phyloP scores from a whole-genome alignment of 2,888 invertebrate species.

The Metellina segmentata region DNA sequence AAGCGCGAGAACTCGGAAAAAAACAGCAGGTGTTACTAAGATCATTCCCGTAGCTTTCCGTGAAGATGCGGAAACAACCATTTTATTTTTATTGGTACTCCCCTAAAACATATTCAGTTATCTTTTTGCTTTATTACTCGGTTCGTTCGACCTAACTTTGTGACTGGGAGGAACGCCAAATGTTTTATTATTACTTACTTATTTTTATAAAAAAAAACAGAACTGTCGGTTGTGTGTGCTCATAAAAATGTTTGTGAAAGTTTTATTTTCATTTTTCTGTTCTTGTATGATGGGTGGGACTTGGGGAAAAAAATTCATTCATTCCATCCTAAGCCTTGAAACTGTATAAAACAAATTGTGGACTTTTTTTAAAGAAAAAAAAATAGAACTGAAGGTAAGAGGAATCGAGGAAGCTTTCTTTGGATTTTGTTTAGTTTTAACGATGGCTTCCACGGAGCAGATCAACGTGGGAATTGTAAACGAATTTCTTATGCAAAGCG shows the following conservation, averaged over 20 bases:
- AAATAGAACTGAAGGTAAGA: background rate
- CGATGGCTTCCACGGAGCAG: background rate
- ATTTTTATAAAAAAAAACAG: background rate
- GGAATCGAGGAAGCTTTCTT: background rate
- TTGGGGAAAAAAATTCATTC: constrained; percentile 38
- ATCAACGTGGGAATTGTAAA: constrained; percentile 19
- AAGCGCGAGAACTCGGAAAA: constrained; percentile 19
- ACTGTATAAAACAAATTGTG: constrained; percentile 51
- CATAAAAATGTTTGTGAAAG: constrained; percentile 21
- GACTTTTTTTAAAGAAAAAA: background rate
- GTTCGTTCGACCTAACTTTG: constrained; percentile 17
- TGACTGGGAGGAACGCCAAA: constrained; percentile 35
- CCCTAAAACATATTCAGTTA: constrained; percentile 42
- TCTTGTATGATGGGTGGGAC: background rate
- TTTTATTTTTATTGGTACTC: constrained; percentile 53
- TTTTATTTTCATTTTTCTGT: constrained; percentile 1
- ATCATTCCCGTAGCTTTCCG: constrained; percentile 31
- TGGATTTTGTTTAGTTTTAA: constrained; percentile 14
- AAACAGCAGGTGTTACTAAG: constrained; percentile 57
- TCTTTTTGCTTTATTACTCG: constrained; percentile 41
- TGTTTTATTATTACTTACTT: constrained; percentile 20
- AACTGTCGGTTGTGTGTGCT: background rate
- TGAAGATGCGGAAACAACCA: constrained; percentile 51
- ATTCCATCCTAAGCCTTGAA: constrained; percentile 25
- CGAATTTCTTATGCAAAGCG: constrained; percentile 26